phyloP scores from a whole-genome alignment of 2,888 invertebrate species.

The Andricus curvator region DNA sequence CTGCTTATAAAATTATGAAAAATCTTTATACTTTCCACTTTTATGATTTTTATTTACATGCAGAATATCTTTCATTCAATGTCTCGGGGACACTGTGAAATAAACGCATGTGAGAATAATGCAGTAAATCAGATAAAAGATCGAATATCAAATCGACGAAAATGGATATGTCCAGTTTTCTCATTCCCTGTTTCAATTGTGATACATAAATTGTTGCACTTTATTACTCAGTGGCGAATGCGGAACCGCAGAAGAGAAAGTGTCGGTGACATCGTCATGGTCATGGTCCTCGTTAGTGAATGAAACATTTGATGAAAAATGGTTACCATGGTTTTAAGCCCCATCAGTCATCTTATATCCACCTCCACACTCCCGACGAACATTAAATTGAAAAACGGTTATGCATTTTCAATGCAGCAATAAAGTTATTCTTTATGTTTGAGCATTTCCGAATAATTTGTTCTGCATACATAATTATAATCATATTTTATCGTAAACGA shows the following conservation, averaged over 20 bases:
- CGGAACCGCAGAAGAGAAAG: slow-evolving; percentile 70
- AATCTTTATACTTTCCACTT: neutral
- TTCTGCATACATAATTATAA: too few relatives aligned
- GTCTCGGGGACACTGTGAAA: neutral
- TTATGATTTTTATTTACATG: slow-evolving; percentile 8
- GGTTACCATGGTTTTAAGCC: neutral
- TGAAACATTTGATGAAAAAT: slow-evolving; percentile 51
- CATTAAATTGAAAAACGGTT: neutral
- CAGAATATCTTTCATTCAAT: slow-evolving; percentile 7
- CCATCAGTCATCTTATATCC: neutral
- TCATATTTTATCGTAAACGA: too few relatives aligned
- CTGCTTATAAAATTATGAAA: neutral
- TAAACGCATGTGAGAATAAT: slow-evolving; percentile 13
- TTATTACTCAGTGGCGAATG: slow-evolving; percentile 42
- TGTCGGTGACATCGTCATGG: slow-evolving; percentile 67
- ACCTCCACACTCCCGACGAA: neutral
- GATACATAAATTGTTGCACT: slow-evolving; percentile 38
- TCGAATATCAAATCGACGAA: slow-evolving; percentile 37
- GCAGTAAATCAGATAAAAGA: slow-evolving; percentile 37
- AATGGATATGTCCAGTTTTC: slow-evolving; percentile 40
- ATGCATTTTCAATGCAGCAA: neutral
- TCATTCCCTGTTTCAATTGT: slow-evolving; percentile 24
- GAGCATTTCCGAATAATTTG: neutral
- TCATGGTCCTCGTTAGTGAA: slow-evolving; percentile 65
- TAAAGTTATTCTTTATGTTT: neutral